Percentiles rank a stretch among this genome's conserved stretches.
Evolutionary conservation across 2,888 invertebrate species (phyloP).

Genomic region (Labia minor): DNA sequence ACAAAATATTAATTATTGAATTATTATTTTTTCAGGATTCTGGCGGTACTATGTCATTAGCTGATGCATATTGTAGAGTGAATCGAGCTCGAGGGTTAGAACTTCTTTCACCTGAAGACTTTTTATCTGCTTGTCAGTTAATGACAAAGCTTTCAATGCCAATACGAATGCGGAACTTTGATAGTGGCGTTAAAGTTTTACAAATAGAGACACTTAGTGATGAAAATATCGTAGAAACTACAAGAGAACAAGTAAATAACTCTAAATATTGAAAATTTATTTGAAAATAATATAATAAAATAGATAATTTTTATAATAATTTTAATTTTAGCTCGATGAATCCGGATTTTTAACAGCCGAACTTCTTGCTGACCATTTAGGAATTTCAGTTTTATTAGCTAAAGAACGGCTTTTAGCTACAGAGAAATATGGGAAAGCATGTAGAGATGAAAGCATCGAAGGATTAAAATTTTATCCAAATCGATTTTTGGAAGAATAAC

Average conservation of each 20-base stretch:
- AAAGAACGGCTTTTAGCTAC: conserved; percentile 79
- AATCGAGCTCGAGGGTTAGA: conserved; percentile 94
- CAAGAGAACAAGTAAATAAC: conserved; percentile 50
- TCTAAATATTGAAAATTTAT: background rate
- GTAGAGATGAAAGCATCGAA: conserved; percentile 91
- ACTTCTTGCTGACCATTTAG: conserved; percentile 70
- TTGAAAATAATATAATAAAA: too few species aligned
- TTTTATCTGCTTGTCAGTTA: conserved; percentile 77
- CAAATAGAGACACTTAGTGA: conserved; percentile 69
- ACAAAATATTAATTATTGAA: background rate
- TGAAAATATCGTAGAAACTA: conserved; percentile 55
- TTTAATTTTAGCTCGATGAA: conserved; percentile 49
- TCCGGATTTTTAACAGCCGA: conserved; percentile 69
- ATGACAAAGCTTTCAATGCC: conserved; percentile 53
- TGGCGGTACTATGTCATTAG: conserved; percentile 92
- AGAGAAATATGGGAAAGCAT: conserved; percentile 75
- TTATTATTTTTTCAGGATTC: conserved; percentile 48
- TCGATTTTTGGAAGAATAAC: conserved; percentile 63
- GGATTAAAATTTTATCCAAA: conserved; percentile 92
- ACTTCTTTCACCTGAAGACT: conserved; percentile 91
- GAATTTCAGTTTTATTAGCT: conserved; percentile 79
- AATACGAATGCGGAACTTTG: conserved; percentile 70
- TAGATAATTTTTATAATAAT: too few species aligned
- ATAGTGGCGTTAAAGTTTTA: conserved; percentile 90
- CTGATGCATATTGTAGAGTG: conserved; percentile 93